A percentile compares a stretch with the other conserved stretches of the same genome.
phyloP scores from a whole-genome alignment of 53 echinoderm and acorn worm genomes.

The Luidia sarsii region DNA sequence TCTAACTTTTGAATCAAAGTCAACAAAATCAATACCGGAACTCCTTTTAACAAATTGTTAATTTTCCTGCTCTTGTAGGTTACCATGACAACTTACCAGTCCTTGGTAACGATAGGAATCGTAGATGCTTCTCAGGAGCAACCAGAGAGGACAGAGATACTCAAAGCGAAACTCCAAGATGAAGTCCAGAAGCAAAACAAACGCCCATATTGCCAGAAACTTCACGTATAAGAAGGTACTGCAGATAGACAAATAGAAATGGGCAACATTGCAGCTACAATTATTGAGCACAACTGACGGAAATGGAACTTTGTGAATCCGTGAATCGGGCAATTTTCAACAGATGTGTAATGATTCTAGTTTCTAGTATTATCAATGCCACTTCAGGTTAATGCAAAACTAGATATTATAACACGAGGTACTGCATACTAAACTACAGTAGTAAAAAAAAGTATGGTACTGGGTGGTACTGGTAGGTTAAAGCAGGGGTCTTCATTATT shows the following conservation, averaged over 20 bases:
- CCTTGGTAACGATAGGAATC: conserved; percentile 99
- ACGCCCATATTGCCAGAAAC: conserved; percentile 98
- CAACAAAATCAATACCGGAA: neutral
- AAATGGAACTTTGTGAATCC: too few relatives aligned
- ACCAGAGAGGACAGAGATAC: conserved; percentile 98
- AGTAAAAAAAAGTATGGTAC: too few relatives aligned
- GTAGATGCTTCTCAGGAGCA: conserved; percentile 95
- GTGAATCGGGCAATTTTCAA: too few relatives aligned
- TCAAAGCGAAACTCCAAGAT: conserved; percentile 99
- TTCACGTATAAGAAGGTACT: conserved; percentile 99
- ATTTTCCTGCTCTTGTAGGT: neutral
- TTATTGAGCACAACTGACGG: too few relatives aligned
- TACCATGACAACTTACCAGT: conserved; percentile 80
- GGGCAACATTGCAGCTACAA: too few relatives aligned
- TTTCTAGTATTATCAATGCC: too few relatives aligned
- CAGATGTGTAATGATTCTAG: too few relatives aligned
- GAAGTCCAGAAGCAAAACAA: conserved; percentile 95
- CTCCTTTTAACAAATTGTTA: neutral
- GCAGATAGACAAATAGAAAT: neutral
- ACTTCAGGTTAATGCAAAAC: too few relatives aligned
- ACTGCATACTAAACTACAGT: too few relatives aligned
- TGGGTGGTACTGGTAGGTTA: too few relatives aligned
- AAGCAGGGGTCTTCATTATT: too few relatives aligned
- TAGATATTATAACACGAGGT: too few relatives aligned
- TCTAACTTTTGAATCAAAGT: neutral